Conservation (phyloP, 2,113 vertebrate species). For the Pimephales promelas region DNA sequence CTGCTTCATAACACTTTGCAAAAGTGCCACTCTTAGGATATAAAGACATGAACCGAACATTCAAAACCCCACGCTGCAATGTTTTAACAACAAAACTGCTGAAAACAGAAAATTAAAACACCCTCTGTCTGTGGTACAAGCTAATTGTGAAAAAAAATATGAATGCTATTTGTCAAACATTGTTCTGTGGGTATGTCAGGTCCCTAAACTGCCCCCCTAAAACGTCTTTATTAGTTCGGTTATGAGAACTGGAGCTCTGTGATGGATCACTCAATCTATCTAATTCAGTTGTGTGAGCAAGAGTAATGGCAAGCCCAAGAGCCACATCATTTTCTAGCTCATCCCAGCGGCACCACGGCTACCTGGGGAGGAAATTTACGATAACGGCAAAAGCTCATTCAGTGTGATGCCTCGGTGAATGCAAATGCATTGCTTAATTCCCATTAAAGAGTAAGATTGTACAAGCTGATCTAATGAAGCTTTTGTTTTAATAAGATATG, state of each 20-base stretch:
- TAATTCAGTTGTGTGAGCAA: conserved; percentile 70
- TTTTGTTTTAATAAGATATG: conserved; percentile 39
- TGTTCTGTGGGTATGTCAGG: conserved; percentile 43
- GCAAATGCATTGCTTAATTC: conserved; percentile 25
- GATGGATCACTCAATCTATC: conserved; percentile 72
- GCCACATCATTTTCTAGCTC: conserved; percentile 60
- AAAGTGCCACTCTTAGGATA: neutral
- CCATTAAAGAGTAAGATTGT: conserved; percentile 25
- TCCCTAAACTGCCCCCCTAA: conserved; percentile 52
- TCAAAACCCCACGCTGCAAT: neutral
- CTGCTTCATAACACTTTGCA: neutral
- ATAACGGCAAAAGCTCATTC: conserved; percentile 51
- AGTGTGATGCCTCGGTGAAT: neutral
- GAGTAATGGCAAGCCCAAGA: conserved; percentile 65
- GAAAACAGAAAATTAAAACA: conserved; percentile 10
- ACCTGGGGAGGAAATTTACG: conserved; percentile 60
- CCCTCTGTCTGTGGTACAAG: neutral
- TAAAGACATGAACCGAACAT: neutral
- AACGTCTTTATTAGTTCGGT: conserved; percentile 62
- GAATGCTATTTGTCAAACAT: conserved; percentile 54
- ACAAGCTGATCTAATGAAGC: conserved; percentile 29
- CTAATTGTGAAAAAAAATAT: conserved; percentile 43
- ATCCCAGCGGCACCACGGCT: conserved; percentile 52
- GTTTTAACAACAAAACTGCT: conserved; percentile 11
- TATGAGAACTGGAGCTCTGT: conserved; percentile 62